Evolutionary conservation across 1,140 invertebrate genomes (phyloP).

Genomic region (Eumaeus atala): DNA sequence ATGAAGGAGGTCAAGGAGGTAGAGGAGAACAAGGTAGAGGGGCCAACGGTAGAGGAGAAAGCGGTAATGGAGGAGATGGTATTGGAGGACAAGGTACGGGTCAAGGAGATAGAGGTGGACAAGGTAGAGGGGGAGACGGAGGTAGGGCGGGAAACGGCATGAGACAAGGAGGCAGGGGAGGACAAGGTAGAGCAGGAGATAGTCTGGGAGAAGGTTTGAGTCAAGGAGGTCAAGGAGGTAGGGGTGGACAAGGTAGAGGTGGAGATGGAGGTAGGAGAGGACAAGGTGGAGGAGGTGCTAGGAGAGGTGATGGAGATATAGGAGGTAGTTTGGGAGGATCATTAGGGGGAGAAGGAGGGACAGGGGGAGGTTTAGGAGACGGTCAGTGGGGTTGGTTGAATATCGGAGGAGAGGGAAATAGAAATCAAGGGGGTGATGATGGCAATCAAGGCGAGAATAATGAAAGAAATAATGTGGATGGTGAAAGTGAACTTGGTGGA

Average conservation of each 20-base stretch:
- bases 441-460: slow-evolving; percentile 10
- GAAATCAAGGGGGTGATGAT: slow-evolving; percentile 12
- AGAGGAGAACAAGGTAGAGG: not conserved
- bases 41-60: not conserved
- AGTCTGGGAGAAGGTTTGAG: too few species aligned
- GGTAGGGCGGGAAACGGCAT: too few species aligned
- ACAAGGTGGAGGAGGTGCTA: too few species aligned
- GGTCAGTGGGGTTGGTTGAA: slow-evolving; percentile 9
- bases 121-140: too few species aligned
- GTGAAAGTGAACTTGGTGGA: not conserved
- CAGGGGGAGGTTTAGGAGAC: slow-evolving; percentile 12
- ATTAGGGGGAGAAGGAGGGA: not conserved
- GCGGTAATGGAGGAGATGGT: slow-evolving; percentile 9
- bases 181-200: not conserved
- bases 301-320: not conserved
- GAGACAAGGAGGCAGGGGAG: not conserved
- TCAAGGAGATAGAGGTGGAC: too few species aligned
- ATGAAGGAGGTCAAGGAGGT: not conserved
- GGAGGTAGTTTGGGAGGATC: not conserved
- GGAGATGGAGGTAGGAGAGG: too few species aligned
- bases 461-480: slow-evolving; percentile 3
- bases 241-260: too few species aligned
- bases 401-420: slow-evolving; percentile 6
- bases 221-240: too few species aligned
- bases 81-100: slow-evolving; percentile 11